A percentile compares a stretch with the other conserved stretches of the same genome.
phyloP scores from a whole-genome alignment of 2,888 invertebrate genomes.

The Andrena bucephala region DNA sequence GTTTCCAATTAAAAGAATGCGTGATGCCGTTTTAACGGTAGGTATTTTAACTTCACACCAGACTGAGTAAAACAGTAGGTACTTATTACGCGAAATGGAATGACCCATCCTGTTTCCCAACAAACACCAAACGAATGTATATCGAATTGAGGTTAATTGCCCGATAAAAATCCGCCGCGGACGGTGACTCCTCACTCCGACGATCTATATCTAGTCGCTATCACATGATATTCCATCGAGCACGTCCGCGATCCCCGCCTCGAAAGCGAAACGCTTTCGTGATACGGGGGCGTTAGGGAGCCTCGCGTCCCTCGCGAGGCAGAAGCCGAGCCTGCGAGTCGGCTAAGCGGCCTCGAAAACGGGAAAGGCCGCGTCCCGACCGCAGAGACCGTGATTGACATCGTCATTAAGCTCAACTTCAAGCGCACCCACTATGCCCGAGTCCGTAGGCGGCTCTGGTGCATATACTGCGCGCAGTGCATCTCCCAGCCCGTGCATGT shows the following conservation, averaged over 20 bases:
- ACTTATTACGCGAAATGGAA: background rate
- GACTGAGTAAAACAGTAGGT: too few relatives aligned
- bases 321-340: background rate
- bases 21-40: background rate
- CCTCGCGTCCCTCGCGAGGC: background rate
- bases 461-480: slow-evolving; percentile 33
- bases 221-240: slow-evolving; percentile 1
- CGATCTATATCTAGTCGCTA: background rate
- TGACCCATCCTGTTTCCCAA: background rate
- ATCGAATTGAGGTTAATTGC: background rate
- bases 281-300: slow-evolving; percentile 4
- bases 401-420: slow-evolving; percentile 72
- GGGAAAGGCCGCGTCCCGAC: slow-evolving; percentile 35
- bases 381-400: slow-evolving; percentile 68
- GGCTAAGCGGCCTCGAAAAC: slow-evolving; percentile 20
- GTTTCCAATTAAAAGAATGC: too few relatives aligned
- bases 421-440: slow-evolving; percentile 50
- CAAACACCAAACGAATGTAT: too few relatives aligned
- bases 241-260: slow-evolving; percentile 7
- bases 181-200: background rate
- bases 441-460: slow-evolving; percentile 22
- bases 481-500: slow-evolving; percentile 58
- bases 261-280: slow-evolving; percentile 22
- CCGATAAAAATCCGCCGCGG: background rate
- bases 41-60: background rate